These are phyloP conservation scores for Sinocyclocheilus maitianheensis DNA, from an alignment of 2,113 vertebrate species.

Conservation along the genomic window DNA sequence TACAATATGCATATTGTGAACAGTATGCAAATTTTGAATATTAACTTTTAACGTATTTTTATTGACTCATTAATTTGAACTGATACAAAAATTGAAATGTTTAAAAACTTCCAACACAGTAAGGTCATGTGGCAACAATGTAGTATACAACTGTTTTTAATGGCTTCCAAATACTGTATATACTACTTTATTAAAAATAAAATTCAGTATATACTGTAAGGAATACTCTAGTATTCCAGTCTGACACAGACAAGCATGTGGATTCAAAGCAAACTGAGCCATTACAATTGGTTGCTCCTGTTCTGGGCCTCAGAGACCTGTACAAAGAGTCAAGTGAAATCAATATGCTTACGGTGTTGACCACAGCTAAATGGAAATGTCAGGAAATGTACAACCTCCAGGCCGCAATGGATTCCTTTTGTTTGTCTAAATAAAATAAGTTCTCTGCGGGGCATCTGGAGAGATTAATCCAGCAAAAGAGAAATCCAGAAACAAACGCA, in stretches of 20 bases:
- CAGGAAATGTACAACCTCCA: slow-evolving; percentile 54
- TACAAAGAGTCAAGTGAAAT: slow-evolving; percentile 64
- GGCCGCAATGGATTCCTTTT: slow-evolving; percentile 62
- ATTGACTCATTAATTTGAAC: neutral
- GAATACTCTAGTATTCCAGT: neutral
- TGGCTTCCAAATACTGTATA: neutral
- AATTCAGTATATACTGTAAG: neutral
- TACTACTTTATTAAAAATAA: neutral
- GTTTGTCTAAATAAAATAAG: slow-evolving; percentile 64
- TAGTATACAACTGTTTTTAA: neutral
- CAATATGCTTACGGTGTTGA: slow-evolving; percentile 61
- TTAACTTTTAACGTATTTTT: neutral
- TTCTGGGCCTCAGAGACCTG: slow-evolving; percentile 41
- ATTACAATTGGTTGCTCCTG: slow-evolving; percentile 1
- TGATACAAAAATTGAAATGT: neutral
- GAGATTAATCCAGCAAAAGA: slow-evolving; percentile 58
- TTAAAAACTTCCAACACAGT: neutral
- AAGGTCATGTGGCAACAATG: neutral
- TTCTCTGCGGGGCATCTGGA: slow-evolving; percentile 54
- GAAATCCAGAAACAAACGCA: slow-evolving; percentile 50
- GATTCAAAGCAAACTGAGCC: neutral
- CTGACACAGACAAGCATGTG: neutral
- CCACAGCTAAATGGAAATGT: slow-evolving; percentile 74
- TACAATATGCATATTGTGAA: no score
- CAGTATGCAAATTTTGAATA: no score